Evolutionary conservation across 2,888 invertebrate genomes (phyloP).

Genomic region (Polydesmus complanatus): DNA sequence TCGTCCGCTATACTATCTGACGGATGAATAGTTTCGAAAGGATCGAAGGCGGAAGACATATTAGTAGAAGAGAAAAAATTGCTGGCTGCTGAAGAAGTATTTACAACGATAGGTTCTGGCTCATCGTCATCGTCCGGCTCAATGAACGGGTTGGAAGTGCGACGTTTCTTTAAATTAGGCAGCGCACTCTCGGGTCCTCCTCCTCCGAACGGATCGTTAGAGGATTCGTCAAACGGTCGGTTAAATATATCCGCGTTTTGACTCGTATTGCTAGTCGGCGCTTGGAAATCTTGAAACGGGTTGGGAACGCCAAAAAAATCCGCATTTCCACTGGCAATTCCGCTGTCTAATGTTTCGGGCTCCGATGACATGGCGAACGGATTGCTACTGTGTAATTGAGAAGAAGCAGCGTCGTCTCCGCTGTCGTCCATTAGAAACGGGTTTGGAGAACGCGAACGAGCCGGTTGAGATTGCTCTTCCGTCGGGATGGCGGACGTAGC

Average conservation of each 20-base stretch:
- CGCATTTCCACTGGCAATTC: constrained; percentile 13
- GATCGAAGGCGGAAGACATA: not conserved
- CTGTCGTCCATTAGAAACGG: constrained; percentile 8
- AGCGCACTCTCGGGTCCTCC: not conserved
- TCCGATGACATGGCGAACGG: constrained; percentile 18
- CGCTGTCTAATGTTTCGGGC: too few relatives aligned
- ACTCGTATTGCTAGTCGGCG: not conserved
- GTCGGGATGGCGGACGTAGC: not conserved
- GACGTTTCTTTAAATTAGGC: not conserved
- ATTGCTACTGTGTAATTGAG: constrained; percentile 13
- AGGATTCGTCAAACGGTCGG: not conserved
- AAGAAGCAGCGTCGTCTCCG: constrained; percentile 1
- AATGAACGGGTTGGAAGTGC: not conserved
- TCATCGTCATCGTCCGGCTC: not conserved
- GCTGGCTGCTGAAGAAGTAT: too few relatives aligned
- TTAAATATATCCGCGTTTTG: constrained; percentile 1
- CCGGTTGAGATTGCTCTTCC: not conserved
- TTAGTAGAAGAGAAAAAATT: not conserved
- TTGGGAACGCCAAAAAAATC: constrained; percentile 13
- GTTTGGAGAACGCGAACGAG: constrained; percentile 28
- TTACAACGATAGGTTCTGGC: too few relatives aligned
- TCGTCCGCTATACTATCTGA: not conserved
- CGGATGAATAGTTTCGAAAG: not conserved
- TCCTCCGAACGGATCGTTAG: not conserved
- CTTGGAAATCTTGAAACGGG: constrained; percentile 16